Conservation (phyloP, 2,797 vertebrate species). For the Diplodus puntazzo region DNA sequence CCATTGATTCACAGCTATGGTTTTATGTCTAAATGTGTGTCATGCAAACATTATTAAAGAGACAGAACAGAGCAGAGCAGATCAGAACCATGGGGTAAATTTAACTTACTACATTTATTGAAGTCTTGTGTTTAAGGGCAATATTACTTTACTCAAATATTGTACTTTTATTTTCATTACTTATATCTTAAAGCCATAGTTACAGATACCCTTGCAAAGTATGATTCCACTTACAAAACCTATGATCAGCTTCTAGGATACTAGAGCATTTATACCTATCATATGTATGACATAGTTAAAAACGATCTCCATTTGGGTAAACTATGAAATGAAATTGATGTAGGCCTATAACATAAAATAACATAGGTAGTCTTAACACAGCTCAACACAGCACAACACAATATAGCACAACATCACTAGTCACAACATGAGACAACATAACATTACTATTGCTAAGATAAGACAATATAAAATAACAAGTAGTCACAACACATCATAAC, state of each 20-base stretch:
- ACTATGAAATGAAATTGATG: not conserved
- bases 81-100: too few relatives aligned
- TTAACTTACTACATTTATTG: not conserved
- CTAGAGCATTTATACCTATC: not conserved
- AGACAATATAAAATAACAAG: too few relatives aligned
- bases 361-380: too few relatives aligned
- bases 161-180: not conserved
- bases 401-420: not conserved
- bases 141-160: not conserved
- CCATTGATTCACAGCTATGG: not conserved
- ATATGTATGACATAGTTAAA: not conserved
- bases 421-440: not conserved
- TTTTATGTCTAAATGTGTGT: not conserved
- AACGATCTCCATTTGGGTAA: not conserved
- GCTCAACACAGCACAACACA: fast-evolving
- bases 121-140: not conserved
- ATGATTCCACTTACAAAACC: not conserved
- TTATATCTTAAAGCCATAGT: not conserved
- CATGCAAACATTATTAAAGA: not conserved
- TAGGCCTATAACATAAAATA: not conserved
- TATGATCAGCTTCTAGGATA: not conserved
- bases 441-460: too few relatives aligned
- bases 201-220: not conserved
- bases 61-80: too few relatives aligned
- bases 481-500: too few relatives aligned